Percentiles rank a stretch among this genome's conserved stretches.
Evolutionary conservation across 2,797 vertebrate genomes (phyloP).

Genomic region (Eremophila alpestris): DNA sequence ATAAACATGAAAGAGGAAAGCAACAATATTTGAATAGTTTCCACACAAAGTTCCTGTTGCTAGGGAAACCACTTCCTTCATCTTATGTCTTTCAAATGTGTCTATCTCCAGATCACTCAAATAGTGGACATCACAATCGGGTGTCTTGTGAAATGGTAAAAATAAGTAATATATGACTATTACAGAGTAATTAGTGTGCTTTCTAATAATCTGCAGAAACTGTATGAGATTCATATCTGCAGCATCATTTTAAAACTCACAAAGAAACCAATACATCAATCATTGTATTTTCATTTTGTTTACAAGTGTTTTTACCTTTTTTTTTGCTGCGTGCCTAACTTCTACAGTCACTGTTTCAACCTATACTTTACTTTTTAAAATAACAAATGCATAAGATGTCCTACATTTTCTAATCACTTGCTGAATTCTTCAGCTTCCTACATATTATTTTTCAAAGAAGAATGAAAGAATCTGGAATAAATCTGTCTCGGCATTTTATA

Average conservation of each 20-base stretch:
- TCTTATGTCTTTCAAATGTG: not conserved
- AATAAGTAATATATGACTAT: not conserved
- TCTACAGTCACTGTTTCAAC: not conserved
- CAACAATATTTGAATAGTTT: constrained; percentile 13
- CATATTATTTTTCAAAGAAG: not conserved
- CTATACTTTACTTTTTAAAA: not conserved
- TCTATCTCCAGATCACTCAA: not conserved
- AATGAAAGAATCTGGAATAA: not conserved
- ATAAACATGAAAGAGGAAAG: constrained; percentile 9
- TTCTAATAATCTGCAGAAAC: not conserved
- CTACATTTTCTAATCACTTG: not conserved
- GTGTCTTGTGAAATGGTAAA: not conserved
- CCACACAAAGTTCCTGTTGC: constrained; percentile 32
- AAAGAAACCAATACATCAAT: not conserved
- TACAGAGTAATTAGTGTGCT: not conserved
- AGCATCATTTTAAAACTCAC: not conserved
- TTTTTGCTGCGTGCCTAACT: not conserved
- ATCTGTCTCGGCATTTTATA: not conserved
- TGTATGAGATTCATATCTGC: not conserved
- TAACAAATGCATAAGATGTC: not conserved
- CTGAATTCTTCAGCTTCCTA: not conserved
- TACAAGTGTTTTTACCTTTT: not conserved
- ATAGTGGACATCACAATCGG: not conserved
- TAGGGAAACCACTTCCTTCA: constrained; percentile 37
- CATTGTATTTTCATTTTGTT: not conserved